These are phyloP conservation scores for Pyrocephalus nanus DNA, from an alignment of 2,797 vertebrate species.

Conservation along the genomic window DNA sequence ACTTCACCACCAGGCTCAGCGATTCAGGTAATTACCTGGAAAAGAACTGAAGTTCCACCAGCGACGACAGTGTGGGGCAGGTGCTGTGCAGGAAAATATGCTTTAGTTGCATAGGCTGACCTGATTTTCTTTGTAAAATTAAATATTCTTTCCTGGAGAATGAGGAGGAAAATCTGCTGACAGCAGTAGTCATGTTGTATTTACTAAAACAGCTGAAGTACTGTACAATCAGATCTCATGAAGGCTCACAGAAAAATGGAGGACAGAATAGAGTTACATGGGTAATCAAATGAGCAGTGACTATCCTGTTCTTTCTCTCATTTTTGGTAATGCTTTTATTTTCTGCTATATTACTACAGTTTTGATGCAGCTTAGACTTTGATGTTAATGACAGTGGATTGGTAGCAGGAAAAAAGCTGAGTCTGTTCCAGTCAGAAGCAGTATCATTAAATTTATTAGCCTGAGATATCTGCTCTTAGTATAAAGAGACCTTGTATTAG, in stretches of 20 bases:
- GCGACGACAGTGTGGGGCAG: neutral
- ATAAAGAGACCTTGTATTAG: conserved; percentile 40
- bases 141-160: conserved; percentile 67
- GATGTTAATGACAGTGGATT: conserved; percentile 47
- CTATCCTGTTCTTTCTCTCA: conserved; percentile 5
- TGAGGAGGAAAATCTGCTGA: conserved; percentile 65
- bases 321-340: conserved; percentile 58
- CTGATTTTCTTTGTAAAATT: conserved; percentile 67
- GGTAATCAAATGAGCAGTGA: conserved; percentile 44
- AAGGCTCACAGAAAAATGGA: neutral
- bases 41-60: conserved; percentile 37
- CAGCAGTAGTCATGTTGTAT: conserved; percentile 60
- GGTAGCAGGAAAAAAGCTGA: conserved; percentile 56
- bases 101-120: conserved; percentile 56
- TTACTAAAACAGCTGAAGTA: conserved; percentile 63
- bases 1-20: conserved; percentile 98
- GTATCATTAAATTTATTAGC: conserved; percentile 65
- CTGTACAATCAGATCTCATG: conserved; percentile 29
- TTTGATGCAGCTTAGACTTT: conserved; percentile 56
- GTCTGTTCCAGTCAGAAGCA: conserved; percentile 40
- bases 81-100: conserved; percentile 32
- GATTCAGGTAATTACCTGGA: conserved; percentile 92
- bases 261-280: conserved; percentile 30
- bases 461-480: conserved; percentile 42
- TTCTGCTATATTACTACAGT: conserved; percentile 44